A percentile compares a stretch with the other conserved stretches of the same genome.
These are phyloP conservation scores for Brevimyrus niger DNA, from an alignment of 2,113 vertebrate genomes.

Conservation along the genomic window DNA sequence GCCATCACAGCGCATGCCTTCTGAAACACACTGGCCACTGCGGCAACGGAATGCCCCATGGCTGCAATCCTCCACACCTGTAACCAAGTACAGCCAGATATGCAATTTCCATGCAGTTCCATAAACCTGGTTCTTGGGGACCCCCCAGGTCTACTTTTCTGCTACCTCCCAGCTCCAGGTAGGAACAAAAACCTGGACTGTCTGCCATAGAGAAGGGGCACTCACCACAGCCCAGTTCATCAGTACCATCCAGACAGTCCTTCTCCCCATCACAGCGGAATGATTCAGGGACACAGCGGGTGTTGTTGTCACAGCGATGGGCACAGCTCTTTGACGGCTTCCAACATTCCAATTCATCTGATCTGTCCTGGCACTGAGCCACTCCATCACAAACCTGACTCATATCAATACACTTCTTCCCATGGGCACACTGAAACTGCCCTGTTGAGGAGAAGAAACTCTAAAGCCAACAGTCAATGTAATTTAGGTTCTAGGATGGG, in stretches of 20 bases:
- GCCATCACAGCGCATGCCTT: conserved; percentile 70
- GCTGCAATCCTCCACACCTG: conserved; percentile 56
- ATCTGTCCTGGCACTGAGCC: conserved; percentile 67
- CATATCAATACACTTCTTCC: conserved; percentile 54
- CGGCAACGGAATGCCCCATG: conserved; percentile 56
- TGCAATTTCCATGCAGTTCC: neutral
- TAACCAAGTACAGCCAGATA: neutral
- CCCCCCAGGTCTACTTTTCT: conserved; percentile 28
- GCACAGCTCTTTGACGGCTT: conserved; percentile 55
- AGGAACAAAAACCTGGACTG: conserved; percentile 47
- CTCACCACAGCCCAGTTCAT: conserved; percentile 69
- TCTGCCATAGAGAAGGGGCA: conserved; percentile 35
- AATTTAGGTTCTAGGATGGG: neutral
- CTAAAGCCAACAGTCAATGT: neutral
- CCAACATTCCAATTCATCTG: conserved; percentile 68
- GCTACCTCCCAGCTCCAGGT: conserved; percentile 58
- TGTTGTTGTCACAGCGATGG: conserved; percentile 58
- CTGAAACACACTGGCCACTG: conserved; percentile 72
- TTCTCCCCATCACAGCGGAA: conserved; percentile 75
- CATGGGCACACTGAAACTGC: conserved; percentile 67
- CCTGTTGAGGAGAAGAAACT: conserved; percentile 28
- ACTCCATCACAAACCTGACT: conserved; percentile 67
- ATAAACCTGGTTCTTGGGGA: neutral
- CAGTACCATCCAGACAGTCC: conserved; percentile 69
- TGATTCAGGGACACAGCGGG: conserved; percentile 68